Conservation (phyloP, 2,113 vertebrate genomes). For the Leptobrachium leishanense region DNA sequence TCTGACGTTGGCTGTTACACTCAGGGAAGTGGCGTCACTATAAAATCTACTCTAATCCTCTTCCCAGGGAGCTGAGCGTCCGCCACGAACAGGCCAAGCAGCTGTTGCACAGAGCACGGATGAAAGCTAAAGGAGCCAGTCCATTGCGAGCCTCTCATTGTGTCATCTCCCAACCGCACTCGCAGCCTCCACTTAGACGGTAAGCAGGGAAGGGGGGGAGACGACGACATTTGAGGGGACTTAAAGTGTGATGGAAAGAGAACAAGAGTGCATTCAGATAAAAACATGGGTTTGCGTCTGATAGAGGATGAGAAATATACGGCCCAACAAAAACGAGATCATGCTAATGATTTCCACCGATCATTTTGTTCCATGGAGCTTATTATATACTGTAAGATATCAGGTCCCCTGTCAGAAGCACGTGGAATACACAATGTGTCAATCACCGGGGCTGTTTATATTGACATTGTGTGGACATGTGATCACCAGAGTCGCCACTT, state of each 20-base stretch:
- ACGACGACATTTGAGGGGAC: not conserved
- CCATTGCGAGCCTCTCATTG: constrained; percentile 88
- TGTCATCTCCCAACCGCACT: constrained; percentile 65
- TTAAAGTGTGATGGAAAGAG: not conserved
- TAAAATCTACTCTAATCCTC: constrained; percentile 67
- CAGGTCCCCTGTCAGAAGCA: no score
- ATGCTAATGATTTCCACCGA: no score
- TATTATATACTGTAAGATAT: no score
- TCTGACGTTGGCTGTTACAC: constrained; percentile 24
- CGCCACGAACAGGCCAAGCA: constrained; percentile 87
- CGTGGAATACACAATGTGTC: no score
- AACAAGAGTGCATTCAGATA: not conserved
- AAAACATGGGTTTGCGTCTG: no score
- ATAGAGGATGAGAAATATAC: no score
- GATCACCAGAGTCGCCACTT: no score
- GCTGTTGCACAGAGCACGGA: constrained; percentile 81
- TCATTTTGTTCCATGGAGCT: no score
- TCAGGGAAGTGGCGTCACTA: constrained; percentile 54
- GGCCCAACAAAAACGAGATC: no score
- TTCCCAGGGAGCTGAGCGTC: constrained; percentile 70
- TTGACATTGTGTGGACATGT: no score
- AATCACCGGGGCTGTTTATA: no score
- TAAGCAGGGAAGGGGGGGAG: not conserved
- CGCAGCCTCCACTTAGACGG: constrained; percentile 27
- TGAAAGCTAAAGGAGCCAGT: constrained; percentile 81